Base-by-base conservation (phyloP, 2,888 invertebrate species). In the Acholoe squamosa region DNA sequence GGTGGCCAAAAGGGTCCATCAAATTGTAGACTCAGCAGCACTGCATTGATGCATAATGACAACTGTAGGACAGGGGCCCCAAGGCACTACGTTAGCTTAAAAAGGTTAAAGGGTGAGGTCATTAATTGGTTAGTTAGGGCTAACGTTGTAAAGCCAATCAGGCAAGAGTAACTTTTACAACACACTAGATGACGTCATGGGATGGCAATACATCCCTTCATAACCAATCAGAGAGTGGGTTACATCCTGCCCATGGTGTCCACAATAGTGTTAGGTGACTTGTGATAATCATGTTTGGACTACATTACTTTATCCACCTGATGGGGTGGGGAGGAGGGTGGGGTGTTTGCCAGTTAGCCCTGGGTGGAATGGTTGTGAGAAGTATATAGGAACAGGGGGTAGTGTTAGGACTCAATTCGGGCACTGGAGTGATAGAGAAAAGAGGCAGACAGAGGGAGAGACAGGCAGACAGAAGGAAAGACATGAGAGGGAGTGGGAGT, bases 61-160 rank as follows among this genome's bases (percentile, higher is more conserved):
- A n/a, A n/a, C n/a, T n/a, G n/a, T n/a, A n/a, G n/a, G n/a, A n/a
- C n/a, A n/a, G n/a, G n/a, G n/a, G n/a, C n/a, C n/a, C n/a, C n/a
- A n/a, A n/a, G n/a, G n/a, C n/a, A n/a, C n/a, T n/a, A n/a, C n/a
- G n/a, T n/a, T n/a, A n/a, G n/a, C n/a, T n/a, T n/a, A n/a, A n/a
- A n/a, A n/a, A n/a, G n/a, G n/a, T n/a, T n/a, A 43, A 43, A 10
- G 43, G 43, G 43, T 43, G 28, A 61, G 61, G 61, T 22, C 80
- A 80, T 80, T 43, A 80, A 80, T 80, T 33, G 80, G 80, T 80
- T 43, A 34, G 80, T 80, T 80, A 80, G 43, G 80, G 80, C 19
- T 80, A 80, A 80, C 43, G 16, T 80, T n/a, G 33, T 80, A 19
- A 80, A 43, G 14, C 22, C 43, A 33, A 5, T 80, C 80, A 80